Evolutionary conservation across 2,113 vertebrate species (phyloP), one percentile per base, ranked within the genome.

Genomic region (Montifringilla adamsi): DNA sequence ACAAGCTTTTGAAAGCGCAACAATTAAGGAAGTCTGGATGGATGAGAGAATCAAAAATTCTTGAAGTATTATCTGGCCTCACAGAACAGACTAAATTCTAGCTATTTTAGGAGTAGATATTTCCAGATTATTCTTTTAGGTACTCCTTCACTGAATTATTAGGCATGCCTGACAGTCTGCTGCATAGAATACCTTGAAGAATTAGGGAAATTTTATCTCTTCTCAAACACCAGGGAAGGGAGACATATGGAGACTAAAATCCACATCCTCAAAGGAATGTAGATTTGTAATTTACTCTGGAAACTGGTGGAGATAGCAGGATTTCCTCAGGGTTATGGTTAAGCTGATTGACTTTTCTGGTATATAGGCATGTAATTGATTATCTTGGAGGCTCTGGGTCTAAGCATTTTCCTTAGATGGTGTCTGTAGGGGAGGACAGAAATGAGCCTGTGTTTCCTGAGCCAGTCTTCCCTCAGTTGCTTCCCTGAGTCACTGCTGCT

Each of bases 301-400:
- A 86, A 96, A 74, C 67, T 77, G 76, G 74, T 90, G 68, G 68
- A 93, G 94, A 92, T 90, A 90, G 79, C 46, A 59, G 85, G 55
- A 93, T 90, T 92, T 90, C 92, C 83, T 76, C 81, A 86, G 47
- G 68, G 85, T 90, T 90, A 63, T 67, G 85, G 86, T 90, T 94
- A 94, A 96, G 89, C 93, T 92, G 95, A 92, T 92, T 90, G 94
- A 86, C 88, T 97, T 90, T 95, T 84, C 94, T 94, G 47, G 95
- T 94, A 44, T 72, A 94, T 55, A 56, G 52, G 93, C 72, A 89
- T 90, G 83, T 90, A 94, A 96, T 87, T 92, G 96, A 95, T 92
- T 94, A 76, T 92, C 64, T 82, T 74, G 44, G 66, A 95, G 53
- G 69, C 84, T 87, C 44, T 87, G 70, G 50, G 58, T 78, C 49